Conservation (phyloP, 2,113 vertebrate species). For the Phylloscopus trochilus region DNA sequence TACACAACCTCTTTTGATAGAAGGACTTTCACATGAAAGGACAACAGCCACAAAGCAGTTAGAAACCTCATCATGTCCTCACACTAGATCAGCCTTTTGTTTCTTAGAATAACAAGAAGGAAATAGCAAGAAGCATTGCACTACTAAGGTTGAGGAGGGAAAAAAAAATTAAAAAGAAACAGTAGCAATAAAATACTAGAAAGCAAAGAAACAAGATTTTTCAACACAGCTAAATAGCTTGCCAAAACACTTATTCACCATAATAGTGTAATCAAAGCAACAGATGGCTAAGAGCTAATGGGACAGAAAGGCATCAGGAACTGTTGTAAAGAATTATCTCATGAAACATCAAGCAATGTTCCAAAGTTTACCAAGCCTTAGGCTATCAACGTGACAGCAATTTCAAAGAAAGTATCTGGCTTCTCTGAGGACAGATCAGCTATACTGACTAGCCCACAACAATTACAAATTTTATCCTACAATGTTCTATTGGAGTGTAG, state of each 20-base stretch:
- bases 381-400: background rate
- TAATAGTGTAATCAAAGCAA: constrained; percentile 70
- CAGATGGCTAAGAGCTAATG: constrained; percentile 65
- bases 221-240: constrained; percentile 60
- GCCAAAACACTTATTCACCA: constrained; percentile 62
- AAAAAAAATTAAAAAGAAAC: background rate
- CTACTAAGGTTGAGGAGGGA: background rate
- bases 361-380: constrained; percentile 30
- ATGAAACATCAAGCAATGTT: constrained; percentile 47
- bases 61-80: background rate
- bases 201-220: constrained; percentile 63
- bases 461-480: background rate
- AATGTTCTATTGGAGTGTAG: background rate
- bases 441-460: background rate
- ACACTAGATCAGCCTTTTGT: background rate
- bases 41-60: background rate
- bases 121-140: background rate
- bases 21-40: background rate
- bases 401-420: background rate
- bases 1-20: background rate
- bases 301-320: constrained; percentile 54
- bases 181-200: constrained; percentile 55
- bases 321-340: constrained; percentile 53
- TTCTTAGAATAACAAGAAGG: background rate
- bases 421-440: constrained; percentile 6